Evolutionary conservation across 53 echinoderm and acorn worm species (phyloP).

Genomic region (Hippasteria phrygiana): DNA sequence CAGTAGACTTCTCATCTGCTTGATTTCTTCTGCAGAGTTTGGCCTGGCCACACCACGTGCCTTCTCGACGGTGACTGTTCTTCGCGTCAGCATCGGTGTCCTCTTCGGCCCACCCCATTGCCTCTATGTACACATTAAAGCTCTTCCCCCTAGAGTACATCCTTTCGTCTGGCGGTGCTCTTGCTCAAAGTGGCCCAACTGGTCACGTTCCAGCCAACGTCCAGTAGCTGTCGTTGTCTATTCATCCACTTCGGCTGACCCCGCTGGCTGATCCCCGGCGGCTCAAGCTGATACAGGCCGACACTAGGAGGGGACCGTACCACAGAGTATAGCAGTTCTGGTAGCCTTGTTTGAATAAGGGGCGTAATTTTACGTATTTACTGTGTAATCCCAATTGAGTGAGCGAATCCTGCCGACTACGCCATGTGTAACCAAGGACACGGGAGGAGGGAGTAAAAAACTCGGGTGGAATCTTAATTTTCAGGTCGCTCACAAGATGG

Average conservation of each 20-base stretch:
- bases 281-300: not conserved
- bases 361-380: not conserved
- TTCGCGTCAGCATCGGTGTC: not conserved
- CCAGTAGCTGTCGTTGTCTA: not conserved
- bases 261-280: not conserved
- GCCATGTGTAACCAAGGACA: not conserved
- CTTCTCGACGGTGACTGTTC: conserved; percentile 3
- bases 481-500: too few relatives aligned
- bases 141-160: too few relatives aligned
- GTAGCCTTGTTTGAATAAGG: not conserved
- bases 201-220: not conserved
- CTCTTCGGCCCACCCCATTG: conserved; percentile 32
- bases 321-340: not conserved
- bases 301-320: not conserved
- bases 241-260: too few relatives aligned
- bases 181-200: too few relatives aligned
- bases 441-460: too few relatives aligned
- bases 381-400: not conserved
- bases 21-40: not conserved
- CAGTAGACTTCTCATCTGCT: not conserved
- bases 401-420: not conserved
- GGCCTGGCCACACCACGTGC: not conserved
- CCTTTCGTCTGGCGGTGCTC: too few relatives aligned
- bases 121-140: too few relatives aligned
- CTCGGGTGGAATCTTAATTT: too few relatives aligned